Evolutionary conservation across 2,888 invertebrate species (phyloP).

Genomic region (Caenorhabditis angaria): DNA sequence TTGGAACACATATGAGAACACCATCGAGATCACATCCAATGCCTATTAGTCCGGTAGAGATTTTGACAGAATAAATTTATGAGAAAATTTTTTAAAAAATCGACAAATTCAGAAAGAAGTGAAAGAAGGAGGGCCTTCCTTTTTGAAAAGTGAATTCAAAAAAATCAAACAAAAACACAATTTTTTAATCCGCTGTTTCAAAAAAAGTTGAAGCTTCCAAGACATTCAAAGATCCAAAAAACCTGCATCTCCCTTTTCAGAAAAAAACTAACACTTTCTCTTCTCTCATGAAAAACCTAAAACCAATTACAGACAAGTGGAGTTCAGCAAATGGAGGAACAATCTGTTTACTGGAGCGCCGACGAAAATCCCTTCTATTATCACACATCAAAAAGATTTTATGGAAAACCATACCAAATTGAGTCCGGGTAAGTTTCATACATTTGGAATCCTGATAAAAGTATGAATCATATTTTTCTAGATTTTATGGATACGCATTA

Average conservation of each 20-base stretch:
- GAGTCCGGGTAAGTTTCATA: conserved; percentile 58
- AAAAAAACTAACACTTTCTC: too few relatives aligned
- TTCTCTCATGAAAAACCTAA: background rate
- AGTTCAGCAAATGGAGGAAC: conserved; percentile 69
- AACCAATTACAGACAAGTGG: conserved; percentile 17
- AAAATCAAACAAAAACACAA: too few relatives aligned
- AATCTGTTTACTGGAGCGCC: conserved; percentile 71
- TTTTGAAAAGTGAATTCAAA: too few relatives aligned
- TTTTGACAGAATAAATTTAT: background rate
- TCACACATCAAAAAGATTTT: conserved; percentile 68
- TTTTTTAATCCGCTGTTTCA: too few relatives aligned
- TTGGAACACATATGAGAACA: conserved; percentile 40
- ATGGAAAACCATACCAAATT: conserved; percentile 69
- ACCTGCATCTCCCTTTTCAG: too few relatives aligned
- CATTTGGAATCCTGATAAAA: conserved; percentile 1
- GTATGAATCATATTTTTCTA: conserved; percentile 20
- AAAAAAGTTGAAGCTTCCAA: too few relatives aligned
- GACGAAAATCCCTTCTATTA: conserved; percentile 72
- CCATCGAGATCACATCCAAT: conserved; percentile 24
- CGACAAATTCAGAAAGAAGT: background rate
- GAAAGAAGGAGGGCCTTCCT: too few relatives aligned
- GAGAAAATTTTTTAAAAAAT: background rate
- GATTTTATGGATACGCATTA: conserved; percentile 63
- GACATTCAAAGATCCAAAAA: too few relatives aligned
- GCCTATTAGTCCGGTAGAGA: conserved; percentile 41